Base-by-base conservation (phyloP, 2,113 vertebrate species). In the Salvelinus fontinalis region DNA sequence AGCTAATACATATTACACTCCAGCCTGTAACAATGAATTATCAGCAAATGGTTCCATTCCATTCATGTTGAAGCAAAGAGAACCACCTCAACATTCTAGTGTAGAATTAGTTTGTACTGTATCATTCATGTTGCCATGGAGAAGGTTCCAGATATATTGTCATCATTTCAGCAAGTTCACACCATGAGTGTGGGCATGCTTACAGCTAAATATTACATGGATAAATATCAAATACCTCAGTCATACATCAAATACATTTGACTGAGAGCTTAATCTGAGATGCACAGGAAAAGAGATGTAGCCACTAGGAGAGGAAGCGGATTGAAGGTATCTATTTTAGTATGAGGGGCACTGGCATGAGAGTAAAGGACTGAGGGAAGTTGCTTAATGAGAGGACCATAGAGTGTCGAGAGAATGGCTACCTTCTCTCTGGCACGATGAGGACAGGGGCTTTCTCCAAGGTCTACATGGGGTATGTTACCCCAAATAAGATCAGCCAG, bases 381-480 rank as follows among this genome's bases (percentile, higher is more conserved):
- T 64, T 27, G n/a, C 31, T 48, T 14, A 27, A 57, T 49, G 70
- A 81, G 73, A 75, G 86, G 80, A 79, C 81, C 1, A 1, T 1
- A 0, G 83, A 90, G 39, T 89, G 85, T 76, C 71, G 71, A 48
- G 64, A 85, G 67, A 75, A 81, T 0, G 86, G 89, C 26, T 89
- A 89, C 77, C 80, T 89, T 67, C 82, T 85, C 13, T 87, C 88
- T 48, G 73, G 82, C 62, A 87, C 78, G 76, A 89, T 84, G 84
- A 89, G 85, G 31, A 81, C 84, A 0, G 81, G 87, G 6, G 76
- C 84, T 20, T 92, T 89, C 84, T 92, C 90, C 77, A 89, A 84
- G 24, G 87, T 91, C 71, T 87, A 87, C 81, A 80, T 86, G 83
- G 88, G 84, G 8, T 79, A 67, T 0, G 71, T 86, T 76, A 88